Percentiles rank a stretch among this genome's conserved stretches.
Conservation (phyloP, 1,140 invertebrate genomes). For the Drosophila persimilis region DNA sequence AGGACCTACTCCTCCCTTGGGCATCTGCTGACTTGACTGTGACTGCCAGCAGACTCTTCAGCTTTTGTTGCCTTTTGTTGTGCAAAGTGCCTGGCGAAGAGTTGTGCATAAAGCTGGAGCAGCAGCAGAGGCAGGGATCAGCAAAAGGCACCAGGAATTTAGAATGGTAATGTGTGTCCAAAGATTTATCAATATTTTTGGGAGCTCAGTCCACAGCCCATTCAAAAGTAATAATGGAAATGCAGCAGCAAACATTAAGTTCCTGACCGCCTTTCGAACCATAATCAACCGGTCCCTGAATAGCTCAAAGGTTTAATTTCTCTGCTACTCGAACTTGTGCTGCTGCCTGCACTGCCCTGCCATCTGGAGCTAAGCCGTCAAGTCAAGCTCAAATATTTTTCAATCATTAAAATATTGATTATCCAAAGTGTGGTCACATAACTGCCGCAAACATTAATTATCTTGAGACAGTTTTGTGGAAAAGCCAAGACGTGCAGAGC, state of each 20-base stretch:
- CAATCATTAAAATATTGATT: conserved; percentile 34
- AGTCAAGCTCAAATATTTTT: conserved; percentile 21
- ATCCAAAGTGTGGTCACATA: not conserved
- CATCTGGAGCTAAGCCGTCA: not conserved
- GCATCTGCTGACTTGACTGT: too few species aligned
- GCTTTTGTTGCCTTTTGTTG: conserved; percentile 31
- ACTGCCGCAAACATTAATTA: conserved; percentile 25
- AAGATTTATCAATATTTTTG: conserved; percentile 55
- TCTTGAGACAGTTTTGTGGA: conserved; percentile 6
- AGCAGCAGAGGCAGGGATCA: not conserved
- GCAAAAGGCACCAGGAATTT: not conserved
- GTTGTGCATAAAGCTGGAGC: conserved; percentile 10
- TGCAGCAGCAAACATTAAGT: conserved; percentile 12
- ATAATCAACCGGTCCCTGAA: conserved; percentile 6
- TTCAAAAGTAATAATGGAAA: conserved; percentile 33
- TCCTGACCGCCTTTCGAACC: not conserved
- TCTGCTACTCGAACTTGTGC: not conserved
- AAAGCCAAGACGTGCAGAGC: not conserved
- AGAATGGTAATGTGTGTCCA: conserved; percentile 21
- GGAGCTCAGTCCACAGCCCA: conserved; percentile 6
- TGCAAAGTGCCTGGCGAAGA: conserved; percentile 22
- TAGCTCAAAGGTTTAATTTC: conserved; percentile 9
- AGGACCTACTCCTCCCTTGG: conserved; percentile 4
- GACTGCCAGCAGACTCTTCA: conserved; percentile 7
- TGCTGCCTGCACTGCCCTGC: too few species aligned